Percentiles rank a stretch among this genome's conserved stretches.
phyloP scores from a whole-genome alignment of 1,140 invertebrate genomes.

The Riptortus pedestris region DNA sequence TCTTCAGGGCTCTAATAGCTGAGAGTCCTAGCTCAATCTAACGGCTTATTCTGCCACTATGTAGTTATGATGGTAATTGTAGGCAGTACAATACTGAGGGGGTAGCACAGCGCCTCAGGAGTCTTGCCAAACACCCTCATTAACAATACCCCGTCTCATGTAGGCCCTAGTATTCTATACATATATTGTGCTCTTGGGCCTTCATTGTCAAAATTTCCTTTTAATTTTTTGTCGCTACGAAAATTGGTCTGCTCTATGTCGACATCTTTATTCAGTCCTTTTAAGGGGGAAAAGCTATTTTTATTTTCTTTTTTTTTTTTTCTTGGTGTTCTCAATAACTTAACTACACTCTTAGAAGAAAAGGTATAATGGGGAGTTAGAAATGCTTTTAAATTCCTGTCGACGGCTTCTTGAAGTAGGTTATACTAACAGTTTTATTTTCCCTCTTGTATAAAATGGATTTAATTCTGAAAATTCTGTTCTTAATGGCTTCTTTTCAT shows the following conservation, averaged over 20 bases:
- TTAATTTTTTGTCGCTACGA: conserved; percentile 7
- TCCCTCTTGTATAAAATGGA: too few species aligned
- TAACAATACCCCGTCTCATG: not conserved
- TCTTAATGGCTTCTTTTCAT: too few species aligned
- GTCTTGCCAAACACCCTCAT: conserved; percentile 3
- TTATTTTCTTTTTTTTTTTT: not conserved
- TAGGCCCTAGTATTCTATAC: not conserved
- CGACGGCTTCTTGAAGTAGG: not conserved
- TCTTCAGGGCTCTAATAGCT: too few species aligned
- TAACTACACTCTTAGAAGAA: conserved; percentile 5
- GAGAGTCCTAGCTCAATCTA: too few species aligned
- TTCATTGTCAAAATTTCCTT: not conserved
- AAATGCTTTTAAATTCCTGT: not conserved
- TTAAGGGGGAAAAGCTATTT: not conserved
- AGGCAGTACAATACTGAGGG: not conserved
- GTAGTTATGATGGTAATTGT: not conserved
- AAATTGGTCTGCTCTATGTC: conserved; percentile 17
- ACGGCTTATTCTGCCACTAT: not conserved
- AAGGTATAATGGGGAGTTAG: not conserved
- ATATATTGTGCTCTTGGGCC: not conserved
- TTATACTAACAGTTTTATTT: too few species aligned
- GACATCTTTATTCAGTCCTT: conserved; percentile 15
- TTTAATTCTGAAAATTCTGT: too few species aligned
- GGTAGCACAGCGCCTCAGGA: not conserved
- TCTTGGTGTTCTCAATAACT: conserved; percentile 10